A percentile compares a stretch with the other conserved stretches of the same genome.
These are phyloP conservation scores for Leucoraja erinaceus DNA, from an alignment of 2,113 vertebrate genomes.

Conservation along the genomic window DNA sequence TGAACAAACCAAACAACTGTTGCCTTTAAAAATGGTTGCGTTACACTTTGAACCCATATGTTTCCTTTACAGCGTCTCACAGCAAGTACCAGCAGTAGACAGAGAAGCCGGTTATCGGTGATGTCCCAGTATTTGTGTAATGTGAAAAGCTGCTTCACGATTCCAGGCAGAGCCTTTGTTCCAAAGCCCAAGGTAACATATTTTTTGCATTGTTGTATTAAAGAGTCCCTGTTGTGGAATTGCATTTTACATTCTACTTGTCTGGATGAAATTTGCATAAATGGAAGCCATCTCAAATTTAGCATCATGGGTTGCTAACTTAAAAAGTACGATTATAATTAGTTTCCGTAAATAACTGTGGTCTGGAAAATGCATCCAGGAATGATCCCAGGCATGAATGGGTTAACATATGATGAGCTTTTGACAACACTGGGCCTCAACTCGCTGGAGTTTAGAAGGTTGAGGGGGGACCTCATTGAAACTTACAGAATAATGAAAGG, in stretches of 20 bases:
- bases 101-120: constrained; percentile 83
- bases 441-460: no score
- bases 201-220: not conserved
- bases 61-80: constrained; percentile 65
- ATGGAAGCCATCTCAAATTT: not conserved
- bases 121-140: constrained; percentile 87
- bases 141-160: constrained; percentile 71
- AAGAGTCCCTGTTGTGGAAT: not conserved
- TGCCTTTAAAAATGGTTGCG: not conserved
- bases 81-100: constrained; percentile 68
- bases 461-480: no score
- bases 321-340: not conserved
- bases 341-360: no score
- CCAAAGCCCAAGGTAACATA: constrained; percentile 84
- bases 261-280: not conserved
- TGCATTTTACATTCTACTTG: not conserved
- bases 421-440: no score
- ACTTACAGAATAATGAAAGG: no score
- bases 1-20: not conserved
- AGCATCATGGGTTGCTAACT: not conserved
- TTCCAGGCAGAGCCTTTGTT: constrained; percentile 83
- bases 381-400: no score
- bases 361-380: not conserved
- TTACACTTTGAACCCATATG: constrained; percentile 8
- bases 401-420: no score